Conservation (phyloP, 1,140 invertebrate genomes). For the Laupala kohalensis region DNA sequence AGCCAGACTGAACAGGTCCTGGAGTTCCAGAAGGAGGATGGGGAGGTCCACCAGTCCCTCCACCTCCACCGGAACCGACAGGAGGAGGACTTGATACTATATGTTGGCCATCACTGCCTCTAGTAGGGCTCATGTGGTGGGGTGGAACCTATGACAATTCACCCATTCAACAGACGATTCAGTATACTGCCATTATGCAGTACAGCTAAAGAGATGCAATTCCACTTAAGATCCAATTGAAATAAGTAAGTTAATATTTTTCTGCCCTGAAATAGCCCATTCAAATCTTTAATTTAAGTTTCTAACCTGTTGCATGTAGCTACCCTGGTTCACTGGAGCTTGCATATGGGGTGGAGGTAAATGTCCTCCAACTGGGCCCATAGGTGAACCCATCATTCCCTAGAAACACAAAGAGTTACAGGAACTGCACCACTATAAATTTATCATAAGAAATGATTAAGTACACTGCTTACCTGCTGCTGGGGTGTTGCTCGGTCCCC, state of each 20-base stretch:
- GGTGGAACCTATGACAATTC: constrained; percentile 17
- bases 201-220: constrained; percentile 3
- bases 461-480: constrained; percentile 14
- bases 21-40: constrained; percentile 23
- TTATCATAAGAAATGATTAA: not conserved
- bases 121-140: constrained; percentile 31
- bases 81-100: constrained; percentile 31
- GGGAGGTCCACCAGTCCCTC: constrained; percentile 21
- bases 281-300: not conserved
- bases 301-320: constrained; percentile 22
- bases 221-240: not conserved
- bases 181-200: constrained; percentile 1
- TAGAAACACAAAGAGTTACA: constrained; percentile 15
- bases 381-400: constrained; percentile 31
- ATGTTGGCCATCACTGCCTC: constrained; percentile 18
- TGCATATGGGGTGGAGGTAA: constrained; percentile 21
- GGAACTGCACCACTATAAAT: not conserved
- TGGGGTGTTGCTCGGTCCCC: constrained; percentile 17
- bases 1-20: constrained; percentile 27
- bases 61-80: constrained; percentile 16
- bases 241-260: not conserved
- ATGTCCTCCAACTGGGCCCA: constrained; percentile 22
- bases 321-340: constrained; percentile 27
- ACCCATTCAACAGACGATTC: constrained; percentile 8
- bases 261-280: not conserved